phyloP scores from a whole-genome alignment of 2,797 vertebrate species.

The Enteromius unitaeniatus region DNA sequence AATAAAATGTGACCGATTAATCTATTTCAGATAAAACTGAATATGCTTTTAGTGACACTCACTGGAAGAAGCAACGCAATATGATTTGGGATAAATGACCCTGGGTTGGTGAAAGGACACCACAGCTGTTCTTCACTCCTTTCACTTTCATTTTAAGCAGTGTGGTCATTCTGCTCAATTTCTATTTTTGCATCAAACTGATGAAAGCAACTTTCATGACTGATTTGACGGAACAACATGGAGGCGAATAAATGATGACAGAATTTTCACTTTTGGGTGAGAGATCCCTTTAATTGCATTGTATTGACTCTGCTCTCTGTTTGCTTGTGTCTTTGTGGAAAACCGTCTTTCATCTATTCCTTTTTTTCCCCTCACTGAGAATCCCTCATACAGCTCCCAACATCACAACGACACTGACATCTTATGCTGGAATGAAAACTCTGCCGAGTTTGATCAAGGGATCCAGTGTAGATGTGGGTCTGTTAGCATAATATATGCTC shows the following conservation, averaged over 20 bases:
- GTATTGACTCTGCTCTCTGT: background rate
- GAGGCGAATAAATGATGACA: background rate
- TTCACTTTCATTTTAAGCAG: background rate
- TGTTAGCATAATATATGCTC: conserved; percentile 64
- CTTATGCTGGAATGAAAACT: conserved; percentile 13
- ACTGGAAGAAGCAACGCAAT: background rate
- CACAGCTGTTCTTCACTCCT: background rate
- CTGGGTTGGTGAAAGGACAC: background rate
- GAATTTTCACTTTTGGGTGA: conserved; percentile 9
- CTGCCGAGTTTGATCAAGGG: conserved; percentile 26
- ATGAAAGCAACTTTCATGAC: background rate
- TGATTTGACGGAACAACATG: background rate
- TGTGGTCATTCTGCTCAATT: background rate
- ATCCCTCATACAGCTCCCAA: conserved; percentile 24
- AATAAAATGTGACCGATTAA: background rate
- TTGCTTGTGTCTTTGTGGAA: conserved; percentile 1
- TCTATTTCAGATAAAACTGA: background rate
- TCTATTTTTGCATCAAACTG: background rate
- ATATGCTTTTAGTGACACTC: background rate
- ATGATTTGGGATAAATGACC: background rate
- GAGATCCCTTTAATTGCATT: conserved; percentile 24
- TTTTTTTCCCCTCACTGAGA: background rate
- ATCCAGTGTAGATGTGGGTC: conserved; percentile 30
- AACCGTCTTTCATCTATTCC: background rate
- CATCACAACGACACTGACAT: conserved; percentile 21